Percentiles rank a stretch among this genome's conserved stretches.
These are phyloP conservation scores for Fregetta grallaria DNA, from an alignment of 2,113 vertebrate species.

Conservation along the genomic window DNA sequence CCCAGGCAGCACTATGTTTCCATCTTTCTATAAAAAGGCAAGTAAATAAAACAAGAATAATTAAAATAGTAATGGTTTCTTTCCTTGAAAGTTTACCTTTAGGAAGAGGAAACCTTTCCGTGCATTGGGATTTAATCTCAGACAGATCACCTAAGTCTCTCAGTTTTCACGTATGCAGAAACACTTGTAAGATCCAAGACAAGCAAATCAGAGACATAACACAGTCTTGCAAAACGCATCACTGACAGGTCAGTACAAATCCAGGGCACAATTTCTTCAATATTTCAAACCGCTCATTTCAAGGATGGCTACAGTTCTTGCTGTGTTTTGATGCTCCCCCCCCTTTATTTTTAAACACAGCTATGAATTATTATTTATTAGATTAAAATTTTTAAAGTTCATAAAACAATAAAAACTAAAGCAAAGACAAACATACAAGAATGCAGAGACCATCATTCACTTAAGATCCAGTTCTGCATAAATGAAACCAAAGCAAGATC, in stretches of 20 bases:
- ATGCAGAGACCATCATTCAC: neutral
- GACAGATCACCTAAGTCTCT: neutral
- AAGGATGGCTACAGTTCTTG: neutral
- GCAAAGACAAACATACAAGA: neutral
- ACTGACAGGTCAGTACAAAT: neutral
- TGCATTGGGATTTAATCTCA: neutral
- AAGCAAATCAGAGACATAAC: neutral
- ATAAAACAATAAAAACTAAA: neutral
- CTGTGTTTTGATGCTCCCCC: neutral
- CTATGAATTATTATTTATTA: neutral
- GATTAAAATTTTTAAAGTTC: neutral
- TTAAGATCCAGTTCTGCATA: neutral
- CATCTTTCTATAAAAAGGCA: neutral
- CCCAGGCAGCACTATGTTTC: neutral
- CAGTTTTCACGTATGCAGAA: neutral
- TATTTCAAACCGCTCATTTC: neutral
- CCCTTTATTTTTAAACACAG: neutral
- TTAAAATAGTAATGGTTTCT: neutral
- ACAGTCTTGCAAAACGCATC: neutral
- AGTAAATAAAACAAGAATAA: neutral
- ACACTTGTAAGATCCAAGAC: neutral
- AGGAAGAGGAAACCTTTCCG: neutral
- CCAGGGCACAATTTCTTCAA: neutral
- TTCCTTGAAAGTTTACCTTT: neutral
- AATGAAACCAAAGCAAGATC: neutral